A percentile compares a stretch with the other conserved stretches of the same genome.
Evolutionary conservation across 2,888 invertebrate genomes (phyloP).

Genomic region (Steinernema scapterisci): DNA sequence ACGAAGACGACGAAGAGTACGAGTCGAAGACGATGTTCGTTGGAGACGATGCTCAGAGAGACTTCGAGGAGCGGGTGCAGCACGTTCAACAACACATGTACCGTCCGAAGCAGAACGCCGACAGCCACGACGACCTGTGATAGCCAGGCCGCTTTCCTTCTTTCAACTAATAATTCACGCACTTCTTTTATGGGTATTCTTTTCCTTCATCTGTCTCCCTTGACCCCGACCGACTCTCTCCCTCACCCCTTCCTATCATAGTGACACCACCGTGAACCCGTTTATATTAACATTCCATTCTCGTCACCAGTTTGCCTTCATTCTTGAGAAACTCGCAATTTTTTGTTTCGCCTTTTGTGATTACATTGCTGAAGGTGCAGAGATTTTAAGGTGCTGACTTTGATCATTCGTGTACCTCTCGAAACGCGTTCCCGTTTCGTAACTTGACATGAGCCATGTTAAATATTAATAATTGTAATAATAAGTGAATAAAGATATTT

Average conservation of each 20-base stretch:
- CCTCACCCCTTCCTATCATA: no score
- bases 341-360: background rate
- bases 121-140: slow-evolving; percentile 32
- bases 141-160: background rate
- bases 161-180: background rate
- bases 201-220: background rate
- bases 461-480: no score
- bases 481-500: no score
- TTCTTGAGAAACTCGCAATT: background rate
- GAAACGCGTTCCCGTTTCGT: no score
- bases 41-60: slow-evolving; percentile 47
- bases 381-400: background rate
- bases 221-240: background rate
- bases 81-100: slow-evolving; percentile 66
- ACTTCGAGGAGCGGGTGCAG: slow-evolving; percentile 54
- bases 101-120: slow-evolving; percentile 45
- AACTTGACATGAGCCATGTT: no score
- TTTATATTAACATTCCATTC: slow-evolving; percentile 24
- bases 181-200: slow-evolving; percentile 30
- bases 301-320: background rate
- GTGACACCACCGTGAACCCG: slow-evolving; percentile 6
- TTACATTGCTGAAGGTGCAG: background rate
- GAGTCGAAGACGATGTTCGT: slow-evolving; percentile 60
- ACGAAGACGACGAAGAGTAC: slow-evolving; percentile 67
- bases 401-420: background rate